Evolutionary conservation across 1,140 invertebrate species (phyloP).

Genomic region (Limonius californicus): DNA sequence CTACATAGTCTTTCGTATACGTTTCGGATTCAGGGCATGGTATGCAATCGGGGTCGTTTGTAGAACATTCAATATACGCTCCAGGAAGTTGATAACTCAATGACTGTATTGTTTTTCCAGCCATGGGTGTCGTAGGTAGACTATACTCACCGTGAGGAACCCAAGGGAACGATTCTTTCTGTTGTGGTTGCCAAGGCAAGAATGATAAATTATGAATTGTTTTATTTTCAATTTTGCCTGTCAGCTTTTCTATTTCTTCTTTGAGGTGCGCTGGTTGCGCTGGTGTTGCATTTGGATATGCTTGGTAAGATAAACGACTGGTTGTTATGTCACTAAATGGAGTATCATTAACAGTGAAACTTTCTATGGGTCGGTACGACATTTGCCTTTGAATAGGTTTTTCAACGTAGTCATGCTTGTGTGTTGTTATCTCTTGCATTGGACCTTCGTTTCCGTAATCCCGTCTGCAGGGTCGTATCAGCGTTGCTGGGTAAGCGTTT

Average conservation of each 20-base stretch:
- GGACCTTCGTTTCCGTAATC: neutral
- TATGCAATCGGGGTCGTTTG: too few species aligned
- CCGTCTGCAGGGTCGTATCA: neutral
- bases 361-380: neutral
- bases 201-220: neutral
- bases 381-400: neutral
- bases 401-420: neutral
- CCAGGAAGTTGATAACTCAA: slow-evolving; percentile 7
- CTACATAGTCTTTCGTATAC: too few species aligned
- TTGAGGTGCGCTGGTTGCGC: slow-evolving; percentile 46
- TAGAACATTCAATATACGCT: slow-evolving; percentile 35
- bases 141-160: neutral
- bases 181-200: neutral
- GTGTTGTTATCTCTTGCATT: neutral
- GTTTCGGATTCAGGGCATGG: too few species aligned
- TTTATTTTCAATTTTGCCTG: slow-evolving; percentile 50
- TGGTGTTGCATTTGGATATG: slow-evolving; percentile 46
- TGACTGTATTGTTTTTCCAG: neutral
- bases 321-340: slow-evolving; percentile 49
- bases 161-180: neutral
- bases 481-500: neutral
- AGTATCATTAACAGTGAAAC: slow-evolving; percentile 34
- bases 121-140: neutral
- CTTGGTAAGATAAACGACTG: slow-evolving; percentile 52
- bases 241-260: slow-evolving; percentile 50